phyloP scores from a whole-genome alignment of 2,888 invertebrate species.

The Hedya salicella region DNA sequence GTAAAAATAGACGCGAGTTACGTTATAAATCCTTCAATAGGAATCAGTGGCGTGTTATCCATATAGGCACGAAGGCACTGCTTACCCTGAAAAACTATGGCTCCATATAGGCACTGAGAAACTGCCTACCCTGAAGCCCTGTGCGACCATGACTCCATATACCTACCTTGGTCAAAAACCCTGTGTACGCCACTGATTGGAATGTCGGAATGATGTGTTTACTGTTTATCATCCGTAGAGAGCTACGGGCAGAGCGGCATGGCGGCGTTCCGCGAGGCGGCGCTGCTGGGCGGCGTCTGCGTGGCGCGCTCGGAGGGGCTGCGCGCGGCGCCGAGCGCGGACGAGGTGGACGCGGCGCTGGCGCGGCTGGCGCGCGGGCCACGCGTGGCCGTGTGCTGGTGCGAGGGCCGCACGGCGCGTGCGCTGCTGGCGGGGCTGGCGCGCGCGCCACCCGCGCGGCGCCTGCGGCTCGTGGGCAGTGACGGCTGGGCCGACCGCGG shows the following conservation, averaged over 20 bases:
- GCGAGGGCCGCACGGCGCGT: slow-evolving; percentile 89
- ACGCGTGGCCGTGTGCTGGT: slow-evolving; percentile 90
- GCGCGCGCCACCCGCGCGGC: slow-evolving; percentile 78
- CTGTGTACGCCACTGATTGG: too few species aligned
- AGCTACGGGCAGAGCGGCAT: slow-evolving; percentile 92
- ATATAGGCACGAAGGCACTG: too few species aligned
- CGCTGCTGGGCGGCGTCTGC: slow-evolving; percentile 88
- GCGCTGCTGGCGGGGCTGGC: slow-evolving; percentile 86
- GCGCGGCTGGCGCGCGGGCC: slow-evolving; percentile 82
- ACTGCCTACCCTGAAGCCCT: too few species aligned
- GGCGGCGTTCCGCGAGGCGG: slow-evolving; percentile 89
- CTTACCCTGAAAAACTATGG: too few species aligned
- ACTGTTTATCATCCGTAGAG: slow-evolving; percentile 54
- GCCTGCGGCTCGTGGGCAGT: slow-evolving; percentile 86
- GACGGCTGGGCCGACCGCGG: slow-evolving; percentile 91
- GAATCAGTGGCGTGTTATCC: too few species aligned
- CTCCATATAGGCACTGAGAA: too few species aligned
- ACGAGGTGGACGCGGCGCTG: slow-evolving; percentile 61
- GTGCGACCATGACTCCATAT: too few species aligned
- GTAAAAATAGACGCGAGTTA: too few species aligned
- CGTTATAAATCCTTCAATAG: too few species aligned
- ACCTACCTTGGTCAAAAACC: too few species aligned
- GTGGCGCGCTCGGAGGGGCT: slow-evolving; percentile 85
- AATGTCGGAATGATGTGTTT: too few species aligned
- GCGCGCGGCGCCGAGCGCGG: slow-evolving; percentile 53